Evolutionary conservation across 35 echinoderm and acorn worm species (phyloP), one percentile per base, ranked within the genome.

Genomic region (Eucidaris tribuloides): DNA sequence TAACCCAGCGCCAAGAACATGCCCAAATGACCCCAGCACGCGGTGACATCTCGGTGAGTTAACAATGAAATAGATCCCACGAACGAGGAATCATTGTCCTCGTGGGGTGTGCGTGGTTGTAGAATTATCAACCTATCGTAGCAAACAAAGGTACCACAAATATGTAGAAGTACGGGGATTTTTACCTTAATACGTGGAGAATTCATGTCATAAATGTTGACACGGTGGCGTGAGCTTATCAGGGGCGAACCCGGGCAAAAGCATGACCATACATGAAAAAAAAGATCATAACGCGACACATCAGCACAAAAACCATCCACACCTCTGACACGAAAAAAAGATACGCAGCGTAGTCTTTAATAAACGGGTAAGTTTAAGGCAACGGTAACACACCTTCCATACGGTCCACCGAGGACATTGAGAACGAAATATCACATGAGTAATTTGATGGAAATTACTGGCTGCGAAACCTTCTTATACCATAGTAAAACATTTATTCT

Each of bases 21-120:
- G 85, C 82, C 22, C 19, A 46, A 18, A 76, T 34, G 58, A 23
- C 65, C 28, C 82, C 81, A 42, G 39, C 66, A 28, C 59, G 14
- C 76, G 92, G 5, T 33, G 85, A 81, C 82, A 58, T 35, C 35
- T 94, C 7, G 85, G 91, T n/a, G 85, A 94, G 5, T 55, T 94
- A 4, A 94, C 91, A 42, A 80, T 40, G 85, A 91, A 64, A 83
- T 91, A 17, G 58, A 81, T 56, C 57, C 76, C 18, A 70, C 38
- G 31, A 32, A 62, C 79, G 81, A 52, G 4, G 39, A 79, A 29
- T 84, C 60, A 40, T 84, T 91, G 5, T 2, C 72, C 32, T 68
- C 63, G 4, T 93, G 58, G 45, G 81, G 0, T 57, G 46, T 40
- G 84, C 48, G 5, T 78, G 90, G 4, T 78, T 62, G 18, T 87